A percentile compares a stretch with the other conserved stretches of the same genome.
These are phyloP conservation scores for Mongoloraphidia duomilia DNA, from an alignment of 2,888 invertebrate genomes.

Conservation along the genomic window DNA sequence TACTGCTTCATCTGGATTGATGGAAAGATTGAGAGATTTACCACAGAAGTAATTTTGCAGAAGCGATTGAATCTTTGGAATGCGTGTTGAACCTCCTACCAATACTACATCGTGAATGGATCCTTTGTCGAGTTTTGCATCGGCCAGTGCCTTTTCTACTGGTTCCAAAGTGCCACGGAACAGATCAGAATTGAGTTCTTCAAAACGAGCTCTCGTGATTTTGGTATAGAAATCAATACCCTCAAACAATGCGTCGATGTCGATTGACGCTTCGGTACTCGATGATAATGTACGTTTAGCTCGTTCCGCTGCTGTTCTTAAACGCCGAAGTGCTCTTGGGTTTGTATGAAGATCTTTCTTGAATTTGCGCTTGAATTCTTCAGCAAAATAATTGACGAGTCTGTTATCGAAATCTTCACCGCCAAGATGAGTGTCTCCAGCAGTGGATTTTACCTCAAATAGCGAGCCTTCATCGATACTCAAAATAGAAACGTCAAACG, in stretches of 20 bases:
- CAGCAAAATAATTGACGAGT: slow-evolving; percentile 38
- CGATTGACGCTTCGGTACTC: slow-evolving; percentile 35
- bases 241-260: slow-evolving; percentile 35
- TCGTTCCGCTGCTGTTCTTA: slow-evolving; percentile 36
- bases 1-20: slow-evolving; percentile 71
- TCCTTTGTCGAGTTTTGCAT: slow-evolving; percentile 62
- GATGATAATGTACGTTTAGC: slow-evolving; percentile 36
- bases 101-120: slow-evolving; percentile 66
- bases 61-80: slow-evolving; percentile 63
- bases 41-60: slow-evolving; percentile 63
- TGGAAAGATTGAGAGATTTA: slow-evolving; percentile 55
- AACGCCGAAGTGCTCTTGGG: slow-evolving; percentile 30
- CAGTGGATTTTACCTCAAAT: slow-evolving; percentile 69
- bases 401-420: slow-evolving; percentile 54
- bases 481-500: slow-evolving; percentile 72
- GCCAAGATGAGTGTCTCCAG: slow-evolving; percentile 72
- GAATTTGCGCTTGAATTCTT: slow-evolving; percentile 39
- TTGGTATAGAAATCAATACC: slow-evolving; percentile 47
- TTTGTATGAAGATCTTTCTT: slow-evolving; percentile 32
- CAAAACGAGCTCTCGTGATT: slow-evolving; percentile 62
- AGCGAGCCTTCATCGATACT: slow-evolving; percentile 64
- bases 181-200: slow-evolving; percentile 57
- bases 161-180: slow-evolving; percentile 61
- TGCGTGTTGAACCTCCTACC: slow-evolving; percentile 69
- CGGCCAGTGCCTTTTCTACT: slow-evolving; percentile 62